Percentiles rank a stretch among this genome's conserved stretches.
Evolutionary conservation across 2,888 invertebrate genomes (phyloP).

Genomic region (Agapetus fuscipes): DNA sequence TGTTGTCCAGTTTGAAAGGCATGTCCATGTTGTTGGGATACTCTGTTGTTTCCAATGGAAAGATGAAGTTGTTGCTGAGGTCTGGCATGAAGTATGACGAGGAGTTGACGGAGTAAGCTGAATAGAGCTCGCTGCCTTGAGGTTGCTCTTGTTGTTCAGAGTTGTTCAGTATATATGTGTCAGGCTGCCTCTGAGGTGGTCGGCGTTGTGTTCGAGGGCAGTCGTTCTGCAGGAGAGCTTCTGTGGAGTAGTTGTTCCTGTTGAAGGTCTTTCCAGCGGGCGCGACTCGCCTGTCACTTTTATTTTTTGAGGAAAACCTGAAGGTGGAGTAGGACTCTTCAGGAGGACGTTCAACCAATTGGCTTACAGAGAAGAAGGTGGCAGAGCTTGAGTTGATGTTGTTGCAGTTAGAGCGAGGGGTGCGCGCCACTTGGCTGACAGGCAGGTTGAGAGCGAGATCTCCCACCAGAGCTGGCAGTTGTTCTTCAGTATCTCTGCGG

Average conservation of each 20-base stretch:
- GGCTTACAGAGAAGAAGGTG: constrained; percentile 51
- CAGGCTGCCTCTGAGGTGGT: no score
- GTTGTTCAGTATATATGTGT: not conserved
- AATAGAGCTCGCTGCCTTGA: no score
- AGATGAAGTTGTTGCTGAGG: no score
- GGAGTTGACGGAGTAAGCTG: no score
- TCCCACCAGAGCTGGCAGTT: constrained; percentile 48
- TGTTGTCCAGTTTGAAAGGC: no score
- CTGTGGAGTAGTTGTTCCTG: constrained; percentile 19
- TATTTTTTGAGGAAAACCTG: not conserved
- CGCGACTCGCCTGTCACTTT: not conserved
- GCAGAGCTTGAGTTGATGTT: constrained; percentile 27
- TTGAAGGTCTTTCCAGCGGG: constrained; percentile 1
- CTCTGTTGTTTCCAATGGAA: no score
- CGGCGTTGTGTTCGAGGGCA: no score
- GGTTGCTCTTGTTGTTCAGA: constrained; percentile 1
- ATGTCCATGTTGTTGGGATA: no score
- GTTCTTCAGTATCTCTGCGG: not conserved
- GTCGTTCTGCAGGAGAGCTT: constrained; percentile 17
- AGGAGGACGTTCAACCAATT: constrained; percentile 49
- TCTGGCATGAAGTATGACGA: no score
- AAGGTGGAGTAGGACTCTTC: no score
- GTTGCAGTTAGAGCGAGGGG: not conserved
- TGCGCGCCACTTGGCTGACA: not conserved
- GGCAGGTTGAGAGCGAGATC: constrained; percentile 44